Conservation (phyloP, 2,888 invertebrate species). For the Eupsilia transversa region DNA sequence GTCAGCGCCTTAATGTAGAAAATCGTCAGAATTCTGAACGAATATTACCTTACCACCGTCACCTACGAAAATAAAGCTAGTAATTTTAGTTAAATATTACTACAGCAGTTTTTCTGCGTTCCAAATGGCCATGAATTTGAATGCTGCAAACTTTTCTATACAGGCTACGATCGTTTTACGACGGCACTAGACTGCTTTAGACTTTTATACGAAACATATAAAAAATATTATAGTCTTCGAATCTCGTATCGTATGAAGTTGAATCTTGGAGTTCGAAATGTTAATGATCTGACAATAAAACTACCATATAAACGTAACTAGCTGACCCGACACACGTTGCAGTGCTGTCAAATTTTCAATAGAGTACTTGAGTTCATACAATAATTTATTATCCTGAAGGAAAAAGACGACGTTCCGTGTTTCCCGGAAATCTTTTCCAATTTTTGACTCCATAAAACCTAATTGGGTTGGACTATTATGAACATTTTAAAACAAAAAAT, state of each 20-base stretch:
- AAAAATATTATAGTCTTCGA: conserved; percentile 1
- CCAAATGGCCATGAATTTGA: conserved; percentile 64
- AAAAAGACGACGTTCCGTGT: no score
- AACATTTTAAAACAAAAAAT: no score
- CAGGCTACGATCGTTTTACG: conserved; percentile 52
- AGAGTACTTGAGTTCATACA: no score
- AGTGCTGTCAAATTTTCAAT: no score
- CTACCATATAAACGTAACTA: not conserved
- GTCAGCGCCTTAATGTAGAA: no score
- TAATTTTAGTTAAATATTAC: conserved; percentile 52
- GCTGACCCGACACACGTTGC: no score
- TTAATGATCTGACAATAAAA: conserved; percentile 19
- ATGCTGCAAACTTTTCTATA: conserved; percentile 52
- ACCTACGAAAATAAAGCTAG: conserved; percentile 66
- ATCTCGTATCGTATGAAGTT: conserved; percentile 1
- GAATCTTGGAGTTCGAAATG: not conserved
- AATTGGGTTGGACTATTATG: no score
- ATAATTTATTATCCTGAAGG: no score
- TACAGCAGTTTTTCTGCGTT: conserved; percentile 52
- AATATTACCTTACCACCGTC: conserved; percentile 49
- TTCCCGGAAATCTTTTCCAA: no score
- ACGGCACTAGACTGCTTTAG: conserved; percentile 39
- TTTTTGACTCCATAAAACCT: no score
- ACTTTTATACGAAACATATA: conserved; percentile 18
- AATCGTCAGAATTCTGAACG: conserved; percentile 38